These are phyloP conservation scores for Callosobruchus maculatus DNA, from an alignment of 2,888 invertebrate genomes.

Conservation along the genomic window DNA sequence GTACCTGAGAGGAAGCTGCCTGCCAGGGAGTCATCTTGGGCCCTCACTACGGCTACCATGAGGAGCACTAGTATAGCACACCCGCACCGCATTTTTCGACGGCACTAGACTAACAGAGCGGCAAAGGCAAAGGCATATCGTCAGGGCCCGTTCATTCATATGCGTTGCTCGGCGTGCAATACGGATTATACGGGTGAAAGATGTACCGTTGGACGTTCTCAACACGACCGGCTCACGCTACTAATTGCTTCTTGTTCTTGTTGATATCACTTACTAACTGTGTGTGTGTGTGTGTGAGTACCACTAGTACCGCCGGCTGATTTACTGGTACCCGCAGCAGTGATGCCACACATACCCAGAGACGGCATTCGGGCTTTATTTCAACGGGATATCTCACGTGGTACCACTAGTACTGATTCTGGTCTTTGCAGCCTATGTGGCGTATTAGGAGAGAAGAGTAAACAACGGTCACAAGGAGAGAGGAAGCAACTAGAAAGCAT, in stretches of 20 bases:
- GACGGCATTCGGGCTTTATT: neutral
- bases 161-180: conserved; percentile 43
- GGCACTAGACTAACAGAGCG: neutral
- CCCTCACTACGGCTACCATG: conserved; percentile 38
- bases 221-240: conserved; percentile 9
- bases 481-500: too few relatives aligned
- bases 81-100: neutral
- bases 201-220: conserved; percentile 42
- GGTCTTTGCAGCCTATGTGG: neutral
- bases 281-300: conserved; percentile 18
- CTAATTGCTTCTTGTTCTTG: conserved; percentile 23
- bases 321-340: conserved; percentile 25
- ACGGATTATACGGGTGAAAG: conserved; percentile 43
- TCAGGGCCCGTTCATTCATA: conserved; percentile 42
- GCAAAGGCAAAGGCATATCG: conserved; percentile 4
- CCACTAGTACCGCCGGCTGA: conserved; percentile 16
- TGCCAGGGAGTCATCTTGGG: conserved; percentile 74
- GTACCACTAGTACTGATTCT: neutral
- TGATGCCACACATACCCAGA: conserved; percentile 33
- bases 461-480: neutral
- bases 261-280: conserved; percentile 23
- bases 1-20: conserved; percentile 79
- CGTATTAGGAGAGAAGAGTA: neutral
- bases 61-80: conserved; percentile 24
- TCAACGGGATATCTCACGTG: neutral